Base-by-base conservation (phyloP, 2,888 invertebrate genomes). In the Ctenicera cuprea region DNA sequence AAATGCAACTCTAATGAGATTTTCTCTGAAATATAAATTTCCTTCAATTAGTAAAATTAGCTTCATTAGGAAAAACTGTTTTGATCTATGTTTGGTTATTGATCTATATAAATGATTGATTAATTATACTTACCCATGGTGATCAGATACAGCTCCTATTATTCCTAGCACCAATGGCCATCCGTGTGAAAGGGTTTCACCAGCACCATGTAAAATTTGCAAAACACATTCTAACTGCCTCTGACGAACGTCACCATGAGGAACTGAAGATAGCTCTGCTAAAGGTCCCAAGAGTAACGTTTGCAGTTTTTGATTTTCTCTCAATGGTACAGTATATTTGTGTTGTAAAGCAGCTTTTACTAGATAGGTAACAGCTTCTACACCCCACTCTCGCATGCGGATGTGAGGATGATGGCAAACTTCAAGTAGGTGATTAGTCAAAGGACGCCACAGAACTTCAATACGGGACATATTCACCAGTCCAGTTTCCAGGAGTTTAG, bases 401-500 rank as follows among this genome's bases (percentile, higher is more conserved):
- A 96, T 95, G 83, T 97, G 97, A 0, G 97, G 96, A 88, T 98
- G 98, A 85, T 97, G 96, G 84, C 97, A 97, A 74, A 97, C 97
- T 88, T 98, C 97, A 54, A 98, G 87, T n/a, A 99, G 89, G 87
- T 99, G 98, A 85, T 96, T 96, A 0, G 98, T 98, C 68, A 99
- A 90, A 0, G 97, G 97, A 77, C 95, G 90, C 99, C 99, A 99
- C 80, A 97, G 91, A 0, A 98, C 95, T 86, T 97, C 96, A 50
- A 98, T 95, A 67, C 99, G 89, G 59, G 94, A 92, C 89, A 99
- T 91, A 87, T 99, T 99, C 0, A 97, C 97, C 73, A 98, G 87
- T 0, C 97, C 98, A 0, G 97, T 98, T 88, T 99, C 99, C n/a
- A 99, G 89, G n/a, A 99, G 89, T 87, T 99, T 99, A 2, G 98